Evolutionary conservation across 2,888 invertebrate genomes (phyloP), one percentile per base, ranked within the genome.

Genomic region (Ochropleura plecta): DNA sequence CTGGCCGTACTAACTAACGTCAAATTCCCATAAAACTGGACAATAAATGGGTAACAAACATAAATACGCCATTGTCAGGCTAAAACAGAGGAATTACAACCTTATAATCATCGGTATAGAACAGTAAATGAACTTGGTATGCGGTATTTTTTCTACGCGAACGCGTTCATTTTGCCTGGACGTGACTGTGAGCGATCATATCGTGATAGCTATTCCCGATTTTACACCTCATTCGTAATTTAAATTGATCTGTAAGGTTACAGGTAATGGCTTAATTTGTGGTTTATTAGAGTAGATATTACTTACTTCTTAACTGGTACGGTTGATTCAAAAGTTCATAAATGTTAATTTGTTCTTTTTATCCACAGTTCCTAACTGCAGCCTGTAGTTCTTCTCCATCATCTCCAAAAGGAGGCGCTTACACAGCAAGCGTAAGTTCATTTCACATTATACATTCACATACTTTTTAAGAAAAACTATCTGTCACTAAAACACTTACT

Each of bases 1-100:
- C 88, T 91, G 88, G 90, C 78, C 74, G 84, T 84, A 79, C 78
- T 83, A 81, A 82, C 81, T 78, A 88, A 81, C 86, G 89, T 88
- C 84, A 88, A 83, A 82, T 76, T 84, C 83, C 73, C 84, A 89
- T 90, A 88, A 90, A 91, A 88, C 83, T 79, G 85, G 86, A 86
- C 86, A 84, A 84, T 91, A 88, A 89, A 89, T 84, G 76, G 30
- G 67, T 70, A 79, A 81, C 76, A 80, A 77, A 78, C 71, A 78
- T 76, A 78, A 84, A 76, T 73, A 84, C 64, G 40, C 51, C 70
- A 75, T 78, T 83, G 73, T 75, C 48, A 64, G 70, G 40, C 44
- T 75, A 73, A 69, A 46, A 5, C 74, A 73, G 51, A 62, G 59
- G 51, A 72, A 76, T 65, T 42, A 76, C 55, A 55, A 84, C 85